Evolutionary conservation across 2,888 invertebrate species (phyloP), one percentile per base, ranked within the genome.

Genomic region (Torymus tubicola): DNA sequence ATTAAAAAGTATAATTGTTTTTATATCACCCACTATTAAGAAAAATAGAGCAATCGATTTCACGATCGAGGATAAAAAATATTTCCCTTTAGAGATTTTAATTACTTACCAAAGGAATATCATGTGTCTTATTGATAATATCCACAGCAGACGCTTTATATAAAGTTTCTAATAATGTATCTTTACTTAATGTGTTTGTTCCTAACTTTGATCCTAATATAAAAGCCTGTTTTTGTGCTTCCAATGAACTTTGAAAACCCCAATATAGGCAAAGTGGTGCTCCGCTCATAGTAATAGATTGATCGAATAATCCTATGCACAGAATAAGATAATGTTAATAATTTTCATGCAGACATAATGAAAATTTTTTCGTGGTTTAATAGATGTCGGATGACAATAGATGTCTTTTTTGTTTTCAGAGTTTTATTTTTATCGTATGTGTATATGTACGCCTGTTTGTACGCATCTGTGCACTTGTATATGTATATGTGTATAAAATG

Each of bases 231-330:
- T 53, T 21, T 16, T 65, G 16, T 13, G 85, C 84, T 57, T 72
- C 77, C 13, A 53, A 3, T 14, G 80, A 58, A n/a, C 73, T 70
- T 64, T 83, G 81, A 50, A 86, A 81, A 11, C 78, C 83, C 85
- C 86, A 86, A 12, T 72, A 80, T 0, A 83, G 71, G 55, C 81
- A 83, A 14, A 86, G 83, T 18, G 84, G 71, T 0, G 85, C 82
- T 61, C 85, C 86, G 78, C 85, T 85, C 82, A 86, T 80, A 55
- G 84, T 75, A 50, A 85, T 85, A 11, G 82, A 82, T 64, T 76
- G 72, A 13, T 78, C 73, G 16, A 84, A 84, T n/a, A 84, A 79
- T 60, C 83, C 85, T 84, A 12, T n/a, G n/a, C 42, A 42, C 5
- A 1, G 5, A 42, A 42, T 42, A 42, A 42, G 42, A 42, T 8